Percentiles rank a stretch among this genome's conserved stretches.
Evolutionary conservation across 2,113 vertebrate species (phyloP).

Genomic region (Numenius arquata): DNA sequence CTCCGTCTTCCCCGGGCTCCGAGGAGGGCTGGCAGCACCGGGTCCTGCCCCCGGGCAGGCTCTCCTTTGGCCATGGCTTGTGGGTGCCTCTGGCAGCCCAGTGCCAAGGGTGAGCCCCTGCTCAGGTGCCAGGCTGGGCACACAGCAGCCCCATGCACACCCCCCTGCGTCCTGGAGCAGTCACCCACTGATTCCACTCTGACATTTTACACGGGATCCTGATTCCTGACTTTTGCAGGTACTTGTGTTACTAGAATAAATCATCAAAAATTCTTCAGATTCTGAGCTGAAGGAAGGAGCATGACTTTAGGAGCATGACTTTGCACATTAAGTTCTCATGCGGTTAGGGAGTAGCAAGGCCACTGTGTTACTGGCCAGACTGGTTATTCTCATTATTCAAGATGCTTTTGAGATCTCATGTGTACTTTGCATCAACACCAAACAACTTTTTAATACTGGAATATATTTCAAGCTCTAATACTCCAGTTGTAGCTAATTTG

Average conservation of each 20-base stretch:
- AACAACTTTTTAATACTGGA: neutral
- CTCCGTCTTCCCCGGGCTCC: neutral
- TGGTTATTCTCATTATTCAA: neutral
- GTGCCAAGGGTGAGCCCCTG: neutral
- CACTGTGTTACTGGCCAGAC: neutral
- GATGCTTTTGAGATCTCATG: neutral
- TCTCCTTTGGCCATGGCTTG: neutral
- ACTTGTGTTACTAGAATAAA: neutral
- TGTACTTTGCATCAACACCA: neutral
- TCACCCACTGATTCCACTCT: neutral
- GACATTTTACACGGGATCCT: neutral
- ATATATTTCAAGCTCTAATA: neutral
- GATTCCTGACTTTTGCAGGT: neutral
- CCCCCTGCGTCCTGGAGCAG: neutral
- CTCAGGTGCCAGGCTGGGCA: neutral
- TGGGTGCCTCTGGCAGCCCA: neutral
- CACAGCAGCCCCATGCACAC: neutral
- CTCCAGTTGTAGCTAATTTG: neutral
- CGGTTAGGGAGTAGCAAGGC: neutral
- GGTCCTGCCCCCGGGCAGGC: too few relatives aligned
- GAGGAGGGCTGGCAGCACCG: rapidly evolving
- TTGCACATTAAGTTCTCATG: neutral
- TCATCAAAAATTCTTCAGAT: neutral
- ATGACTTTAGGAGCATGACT: neutral
- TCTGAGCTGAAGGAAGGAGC: neutral